phyloP scores from a whole-genome alignment of 2,113 vertebrate species.

The Psophia crepitans region DNA sequence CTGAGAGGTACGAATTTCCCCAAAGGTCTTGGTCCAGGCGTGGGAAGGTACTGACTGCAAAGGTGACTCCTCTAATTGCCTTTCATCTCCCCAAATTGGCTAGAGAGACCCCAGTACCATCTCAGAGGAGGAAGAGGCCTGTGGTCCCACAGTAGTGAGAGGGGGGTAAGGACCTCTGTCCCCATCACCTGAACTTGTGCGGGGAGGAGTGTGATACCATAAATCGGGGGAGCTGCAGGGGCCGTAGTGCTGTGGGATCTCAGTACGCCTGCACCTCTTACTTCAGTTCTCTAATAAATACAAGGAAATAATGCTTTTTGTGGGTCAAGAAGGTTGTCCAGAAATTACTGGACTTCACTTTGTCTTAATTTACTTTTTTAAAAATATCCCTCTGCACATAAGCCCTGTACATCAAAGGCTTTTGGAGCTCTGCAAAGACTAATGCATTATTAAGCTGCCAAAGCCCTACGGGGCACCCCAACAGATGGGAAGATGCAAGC shows the following conservation, averaged over 20 bases:
- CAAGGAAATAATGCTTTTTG: neutral
- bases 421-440: neutral
- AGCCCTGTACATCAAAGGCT: neutral
- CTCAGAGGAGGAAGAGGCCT: neutral
- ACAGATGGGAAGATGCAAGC: neutral
- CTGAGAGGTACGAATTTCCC: neutral
- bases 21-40: neutral
- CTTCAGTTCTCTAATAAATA: neutral
- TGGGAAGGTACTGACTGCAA: neutral
- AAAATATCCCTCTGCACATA: neutral
- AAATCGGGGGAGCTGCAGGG: neutral
- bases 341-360: neutral
- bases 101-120: neutral
- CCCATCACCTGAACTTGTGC: neutral
- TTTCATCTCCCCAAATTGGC: neutral
- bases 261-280: neutral
- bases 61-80: neutral
- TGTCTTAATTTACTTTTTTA: neutral
- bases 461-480: neutral
- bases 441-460: constrained; percentile 22
- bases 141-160: neutral
- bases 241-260: neutral
- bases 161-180: neutral
- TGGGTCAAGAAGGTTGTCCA: neutral
- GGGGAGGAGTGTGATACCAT: fast-evolving